Evolutionary conservation across 2,888 invertebrate species (phyloP), one percentile per base, ranked within the genome.

Genomic region (Chrysodeixis includens): DNA sequence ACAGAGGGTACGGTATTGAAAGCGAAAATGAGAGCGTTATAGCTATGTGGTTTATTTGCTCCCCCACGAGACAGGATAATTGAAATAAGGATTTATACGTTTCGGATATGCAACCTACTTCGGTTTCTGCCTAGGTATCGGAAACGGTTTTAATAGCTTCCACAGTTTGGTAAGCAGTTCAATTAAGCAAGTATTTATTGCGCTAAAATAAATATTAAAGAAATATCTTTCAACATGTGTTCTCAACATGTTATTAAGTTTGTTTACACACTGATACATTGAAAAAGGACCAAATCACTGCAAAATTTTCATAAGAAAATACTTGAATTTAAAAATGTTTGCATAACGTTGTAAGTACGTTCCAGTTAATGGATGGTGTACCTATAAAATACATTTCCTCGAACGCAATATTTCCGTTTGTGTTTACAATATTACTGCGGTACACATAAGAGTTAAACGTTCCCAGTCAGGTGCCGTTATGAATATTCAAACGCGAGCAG

Each of bases 41-140:
- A 76, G 66, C 66, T 62, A 85, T 89, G 90, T 86, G 91, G 89
- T 91, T 89, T 92, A 90, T 92, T 92, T 90, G 87, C 87, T 88
- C 83, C 86, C 86, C 56, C 85, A 76, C 86, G 89, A 89, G 91
- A 91, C 89, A 88, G 85, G 88, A 92, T 92, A 93, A 93, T 93
- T 93, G 92, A 92, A 93, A 90, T 88, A 89, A 90, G 91, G 91
- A 93, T 93, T 93, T 92, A 93, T 93, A 88, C 86, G 88, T 89
- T 90, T 88, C 89, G 87, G 88, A 91, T 90, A 87, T 90, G 84
- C 86, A 86, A 87, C 86, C 84, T 87, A 84, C 86, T 86, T 84
- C 79, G 75, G 83, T 66, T 74, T 74, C 58, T 63, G 72, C 74
- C 74, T 76, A 76, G 66, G 68, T 74, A 76, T 66, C 59, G 60